Percentiles rank a stretch among this genome's conserved stretches.
These are phyloP conservation scores for Machaerirhynchus nigripectus DNA, from an alignment of 2,113 vertebrate species.

Conservation along the genomic window DNA sequence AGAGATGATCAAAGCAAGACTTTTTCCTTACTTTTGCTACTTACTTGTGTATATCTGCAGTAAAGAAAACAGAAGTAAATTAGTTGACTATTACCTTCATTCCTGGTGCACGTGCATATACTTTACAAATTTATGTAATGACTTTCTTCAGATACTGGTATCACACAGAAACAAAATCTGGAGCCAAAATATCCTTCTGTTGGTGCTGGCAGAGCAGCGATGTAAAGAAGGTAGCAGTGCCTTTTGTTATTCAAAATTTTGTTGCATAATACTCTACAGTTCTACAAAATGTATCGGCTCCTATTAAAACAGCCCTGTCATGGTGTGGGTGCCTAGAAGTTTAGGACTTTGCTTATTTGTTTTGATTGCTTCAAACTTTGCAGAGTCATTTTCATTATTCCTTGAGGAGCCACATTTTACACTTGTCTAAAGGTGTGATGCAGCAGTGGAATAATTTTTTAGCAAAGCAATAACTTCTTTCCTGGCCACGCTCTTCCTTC, in stretches of 20 bases:
- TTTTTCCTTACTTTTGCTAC: background rate
- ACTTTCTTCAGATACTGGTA: background rate
- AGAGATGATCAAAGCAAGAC: background rate
- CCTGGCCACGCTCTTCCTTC: background rate
- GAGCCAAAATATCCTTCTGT: background rate
- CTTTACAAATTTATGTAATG: background rate
- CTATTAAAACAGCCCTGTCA: background rate
- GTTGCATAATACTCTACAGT: background rate
- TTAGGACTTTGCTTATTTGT: constrained; percentile 13
- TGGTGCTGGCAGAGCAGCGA: background rate
- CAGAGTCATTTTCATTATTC: background rate
- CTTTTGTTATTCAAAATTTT: background rate
- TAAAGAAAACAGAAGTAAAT: background rate
- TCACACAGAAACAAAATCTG: background rate
- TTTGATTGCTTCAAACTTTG: background rate
- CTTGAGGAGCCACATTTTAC: background rate
- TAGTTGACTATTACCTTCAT: background rate
- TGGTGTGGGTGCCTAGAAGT: background rate
- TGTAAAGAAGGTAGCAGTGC: background rate
- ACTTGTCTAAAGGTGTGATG: background rate
- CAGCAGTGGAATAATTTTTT: background rate
- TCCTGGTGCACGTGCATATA: background rate
- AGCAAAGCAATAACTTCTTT: background rate
- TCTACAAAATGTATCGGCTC: background rate
- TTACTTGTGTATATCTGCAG: background rate